Evolutionary conservation across 2,113 vertebrate species (phyloP).

Genomic region (Pongo abelii): DNA sequence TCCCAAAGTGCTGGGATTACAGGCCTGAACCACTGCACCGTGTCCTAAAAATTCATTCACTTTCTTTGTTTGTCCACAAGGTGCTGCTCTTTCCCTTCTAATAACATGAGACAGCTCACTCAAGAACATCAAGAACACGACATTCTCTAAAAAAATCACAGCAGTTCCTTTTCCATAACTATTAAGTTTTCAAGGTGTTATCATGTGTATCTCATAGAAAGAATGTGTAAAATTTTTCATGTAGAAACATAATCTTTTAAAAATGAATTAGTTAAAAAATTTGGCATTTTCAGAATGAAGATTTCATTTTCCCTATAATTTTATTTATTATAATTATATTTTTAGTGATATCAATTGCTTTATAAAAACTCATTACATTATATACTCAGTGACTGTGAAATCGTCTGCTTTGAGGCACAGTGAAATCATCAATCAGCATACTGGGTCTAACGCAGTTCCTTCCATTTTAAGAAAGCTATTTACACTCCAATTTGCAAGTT

Average conservation of each 20-base stretch:
- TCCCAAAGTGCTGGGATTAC: too few species aligned
- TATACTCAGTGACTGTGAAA: conserved; percentile 56
- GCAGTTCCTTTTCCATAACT: neutral
- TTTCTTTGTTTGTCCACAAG: conserved; percentile 76
- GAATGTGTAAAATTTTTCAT: conserved; percentile 13
- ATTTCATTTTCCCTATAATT: conserved; percentile 37
- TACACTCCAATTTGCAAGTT: conserved; percentile 78
- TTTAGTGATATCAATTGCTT: conserved; percentile 38
- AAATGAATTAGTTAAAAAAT: neutral
- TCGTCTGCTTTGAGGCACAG: conserved; percentile 37
- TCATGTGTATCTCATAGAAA: conserved; percentile 40
- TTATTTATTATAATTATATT: conserved; percentile 64
- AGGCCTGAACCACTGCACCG: too few species aligned
- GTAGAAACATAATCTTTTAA: conserved; percentile 32
- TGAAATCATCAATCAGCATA: conserved; percentile 61
- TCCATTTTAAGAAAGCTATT: conserved; percentile 77
- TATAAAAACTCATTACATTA: conserved; percentile 41
- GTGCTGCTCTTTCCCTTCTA: conserved; percentile 72
- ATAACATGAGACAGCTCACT: neutral
- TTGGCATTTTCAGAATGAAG: neutral
- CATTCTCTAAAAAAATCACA: too few species aligned
- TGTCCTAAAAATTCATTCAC: neutral
- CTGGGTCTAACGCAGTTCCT: conserved; percentile 69
- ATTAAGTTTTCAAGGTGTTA: neutral
- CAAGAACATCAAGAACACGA: neutral